These are phyloP conservation scores for Augochlora pura DNA, from an alignment of 1,140 invertebrate species.

Conservation along the genomic window DNA sequence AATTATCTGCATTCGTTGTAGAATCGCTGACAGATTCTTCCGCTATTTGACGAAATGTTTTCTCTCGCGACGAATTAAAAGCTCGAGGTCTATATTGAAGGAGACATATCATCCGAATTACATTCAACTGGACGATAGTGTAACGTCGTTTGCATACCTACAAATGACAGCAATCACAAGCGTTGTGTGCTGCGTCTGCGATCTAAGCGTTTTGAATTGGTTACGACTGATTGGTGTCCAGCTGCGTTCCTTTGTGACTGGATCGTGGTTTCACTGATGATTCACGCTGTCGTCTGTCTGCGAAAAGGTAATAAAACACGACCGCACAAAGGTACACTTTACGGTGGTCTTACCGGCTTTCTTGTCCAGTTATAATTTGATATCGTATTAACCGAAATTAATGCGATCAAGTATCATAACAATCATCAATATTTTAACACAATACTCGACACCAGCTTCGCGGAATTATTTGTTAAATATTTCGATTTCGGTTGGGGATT, in stretches of 20 bases:
- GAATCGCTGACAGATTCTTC: background rate
- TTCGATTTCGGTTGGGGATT: no score
- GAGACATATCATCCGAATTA: background rate
- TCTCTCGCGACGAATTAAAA: background rate
- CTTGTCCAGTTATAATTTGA: no score
- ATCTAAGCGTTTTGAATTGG: background rate
- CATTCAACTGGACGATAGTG: background rate
- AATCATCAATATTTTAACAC: no score
- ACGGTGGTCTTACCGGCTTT: background rate
- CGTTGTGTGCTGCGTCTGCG: no score
- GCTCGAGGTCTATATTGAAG: background rate
- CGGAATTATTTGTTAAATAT: no score
- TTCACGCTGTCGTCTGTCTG: background rate
- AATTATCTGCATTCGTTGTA: no score
- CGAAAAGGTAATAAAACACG: background rate
- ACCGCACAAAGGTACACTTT: background rate
- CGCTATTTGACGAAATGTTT: background rate
- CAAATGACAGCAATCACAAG: background rate
- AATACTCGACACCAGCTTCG: no score
- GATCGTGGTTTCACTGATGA: background rate
- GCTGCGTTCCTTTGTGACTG: background rate
- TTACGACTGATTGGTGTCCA: background rate
- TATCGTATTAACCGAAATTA: no score
- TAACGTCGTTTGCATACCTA: background rate
- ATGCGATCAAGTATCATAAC: no score